phyloP scores from a whole-genome alignment of 2,888 invertebrate species.

The Dryobota labecula region DNA sequence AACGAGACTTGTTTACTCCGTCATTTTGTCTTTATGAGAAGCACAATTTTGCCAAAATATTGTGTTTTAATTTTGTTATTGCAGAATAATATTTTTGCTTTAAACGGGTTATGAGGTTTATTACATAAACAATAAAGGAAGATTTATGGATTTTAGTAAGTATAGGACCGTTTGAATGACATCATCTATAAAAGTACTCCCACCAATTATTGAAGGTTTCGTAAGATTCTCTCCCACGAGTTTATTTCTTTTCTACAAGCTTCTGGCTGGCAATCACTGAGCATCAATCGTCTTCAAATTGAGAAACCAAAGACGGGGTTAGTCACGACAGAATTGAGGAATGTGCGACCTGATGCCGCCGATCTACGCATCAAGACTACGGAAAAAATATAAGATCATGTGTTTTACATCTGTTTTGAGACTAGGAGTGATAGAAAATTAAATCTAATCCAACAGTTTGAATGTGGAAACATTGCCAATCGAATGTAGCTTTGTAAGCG shows the following conservation, averaged over 20 bases:
- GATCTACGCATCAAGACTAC: not conserved
- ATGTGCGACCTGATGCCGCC: not conserved
- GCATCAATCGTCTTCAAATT: not conserved
- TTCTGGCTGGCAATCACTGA: not conserved
- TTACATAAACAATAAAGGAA: not conserved
- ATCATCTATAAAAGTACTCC: not conserved
- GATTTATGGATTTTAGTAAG: not conserved
- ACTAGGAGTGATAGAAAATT: not conserved
- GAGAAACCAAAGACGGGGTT: not conserved
- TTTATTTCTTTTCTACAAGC: not conserved
- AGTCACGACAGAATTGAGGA: not conserved
- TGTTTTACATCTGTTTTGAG: not conserved
- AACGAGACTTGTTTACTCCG: conserved; percentile 17
- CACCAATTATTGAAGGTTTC: not conserved
- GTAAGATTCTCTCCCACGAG: not conserved
- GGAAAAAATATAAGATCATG: not conserved
- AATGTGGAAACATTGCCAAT: not conserved
- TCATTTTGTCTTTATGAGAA: conserved; percentile 22
- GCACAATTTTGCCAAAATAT: conserved; percentile 7
- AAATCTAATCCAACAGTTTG: not conserved
- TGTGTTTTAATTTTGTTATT: conserved; percentile 13
- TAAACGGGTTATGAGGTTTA: not conserved
- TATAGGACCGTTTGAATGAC: not conserved
- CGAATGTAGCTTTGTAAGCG: not conserved
- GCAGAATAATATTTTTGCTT: conserved; percentile 1